Evolutionary conservation across 2,888 invertebrate genomes (phyloP).

Genomic region (Marronus borbonicus): DNA sequence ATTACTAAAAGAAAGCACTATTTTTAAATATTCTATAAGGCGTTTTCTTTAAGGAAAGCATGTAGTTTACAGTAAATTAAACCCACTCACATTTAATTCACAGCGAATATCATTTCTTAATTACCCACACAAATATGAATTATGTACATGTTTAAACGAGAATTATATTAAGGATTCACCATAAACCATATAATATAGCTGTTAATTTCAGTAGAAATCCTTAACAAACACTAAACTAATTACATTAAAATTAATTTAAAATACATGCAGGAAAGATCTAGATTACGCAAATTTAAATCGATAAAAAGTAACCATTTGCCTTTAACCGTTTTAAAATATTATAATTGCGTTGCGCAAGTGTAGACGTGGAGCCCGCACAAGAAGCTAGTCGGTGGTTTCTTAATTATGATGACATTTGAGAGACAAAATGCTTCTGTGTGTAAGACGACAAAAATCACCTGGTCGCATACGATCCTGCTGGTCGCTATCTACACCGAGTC

Average conservation of each 20-base stretch:
- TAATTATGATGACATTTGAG: slow-evolving; percentile 45
- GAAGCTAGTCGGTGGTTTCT: slow-evolving; percentile 24
- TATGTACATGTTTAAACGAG: no score
- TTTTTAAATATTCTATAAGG: no score
- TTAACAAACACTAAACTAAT: not conserved
- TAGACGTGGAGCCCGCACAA: slow-evolving; percentile 36
- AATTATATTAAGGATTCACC: no score
- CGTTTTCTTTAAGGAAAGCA: no score
- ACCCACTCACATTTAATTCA: no score
- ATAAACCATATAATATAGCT: no score
- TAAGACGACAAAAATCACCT: slow-evolving; percentile 31
- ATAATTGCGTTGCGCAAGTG: slow-evolving; percentile 5
- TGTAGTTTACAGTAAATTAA: no score
- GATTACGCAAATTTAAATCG: not conserved
- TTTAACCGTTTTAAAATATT: not conserved
- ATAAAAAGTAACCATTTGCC: not conserved
- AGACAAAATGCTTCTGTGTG: slow-evolving; percentile 38
- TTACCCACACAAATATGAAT: no score
- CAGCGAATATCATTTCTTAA: no score
- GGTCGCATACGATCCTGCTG: not conserved
- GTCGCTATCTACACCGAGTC: not conserved
- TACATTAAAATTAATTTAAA: not conserved
- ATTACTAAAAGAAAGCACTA: no score
- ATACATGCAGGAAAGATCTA: not conserved
- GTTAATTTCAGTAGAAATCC: not conserved